These are phyloP conservation scores for Mercenaria mercenaria DNA, from an alignment of 1,140 invertebrate genomes.

Conservation along the genomic window DNA sequence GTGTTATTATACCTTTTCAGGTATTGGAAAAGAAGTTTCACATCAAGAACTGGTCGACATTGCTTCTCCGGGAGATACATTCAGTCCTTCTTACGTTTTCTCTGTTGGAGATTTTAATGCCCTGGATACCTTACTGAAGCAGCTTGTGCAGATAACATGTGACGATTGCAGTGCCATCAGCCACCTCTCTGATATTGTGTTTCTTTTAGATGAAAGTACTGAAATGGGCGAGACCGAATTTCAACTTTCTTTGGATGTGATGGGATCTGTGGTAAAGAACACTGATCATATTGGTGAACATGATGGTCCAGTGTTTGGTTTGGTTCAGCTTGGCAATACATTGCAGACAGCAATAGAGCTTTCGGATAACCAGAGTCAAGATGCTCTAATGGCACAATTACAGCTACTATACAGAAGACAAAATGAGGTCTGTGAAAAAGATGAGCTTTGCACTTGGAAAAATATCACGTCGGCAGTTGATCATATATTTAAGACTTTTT, in stretches of 20 bases:
- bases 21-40: too few relatives aligned
- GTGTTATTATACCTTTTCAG: too few relatives aligned
- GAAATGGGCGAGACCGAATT: background rate
- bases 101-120: too few relatives aligned
- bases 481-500: background rate
- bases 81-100: too few relatives aligned
- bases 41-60: too few relatives aligned
- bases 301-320: too few relatives aligned
- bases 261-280: too few relatives aligned
- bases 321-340: background rate
- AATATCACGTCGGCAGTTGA: background rate
- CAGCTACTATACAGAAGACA: background rate
- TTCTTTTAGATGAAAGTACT: background rate
- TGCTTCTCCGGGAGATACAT: too few relatives aligned
- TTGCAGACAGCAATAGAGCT: background rate
- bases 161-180: too few relatives aligned
- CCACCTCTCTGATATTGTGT: background rate
- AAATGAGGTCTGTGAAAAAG: background rate
- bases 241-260: background rate
- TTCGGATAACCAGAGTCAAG: background rate
- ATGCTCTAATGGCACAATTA: background rate
- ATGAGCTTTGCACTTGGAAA: background rate
- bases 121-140: too few relatives aligned
- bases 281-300: too few relatives aligned
- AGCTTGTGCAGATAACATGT: too few relatives aligned